Evolutionary conservation across 1,140 invertebrate genomes (phyloP).

Genomic region (Eupristina koningsbergeri): DNA sequence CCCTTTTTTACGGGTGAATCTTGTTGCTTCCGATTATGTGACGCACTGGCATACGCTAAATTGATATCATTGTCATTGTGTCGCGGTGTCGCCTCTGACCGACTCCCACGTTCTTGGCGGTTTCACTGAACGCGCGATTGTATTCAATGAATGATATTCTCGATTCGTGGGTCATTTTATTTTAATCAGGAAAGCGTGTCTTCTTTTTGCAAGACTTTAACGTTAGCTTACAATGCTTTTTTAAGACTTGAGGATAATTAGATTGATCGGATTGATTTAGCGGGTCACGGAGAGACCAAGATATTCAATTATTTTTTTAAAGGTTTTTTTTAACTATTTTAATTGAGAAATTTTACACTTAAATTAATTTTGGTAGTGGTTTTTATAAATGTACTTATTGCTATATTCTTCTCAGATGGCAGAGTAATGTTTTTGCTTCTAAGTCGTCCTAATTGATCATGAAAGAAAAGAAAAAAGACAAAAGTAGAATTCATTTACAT

Average conservation of each 20-base stretch:
- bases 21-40: no score
- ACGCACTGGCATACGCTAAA: no score
- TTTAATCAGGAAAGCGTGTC: neutral
- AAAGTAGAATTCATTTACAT: neutral
- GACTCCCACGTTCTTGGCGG: no score
- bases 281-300: no score
- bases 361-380: neutral
- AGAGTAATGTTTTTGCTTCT: no score
- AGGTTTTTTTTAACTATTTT: neutral
- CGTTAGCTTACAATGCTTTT: neutral
- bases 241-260: neutral
- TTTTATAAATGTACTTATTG: neutral
- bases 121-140: no score
- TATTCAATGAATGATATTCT: no score
- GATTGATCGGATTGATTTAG: neutral
- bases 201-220: neutral
- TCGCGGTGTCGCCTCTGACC: no score
- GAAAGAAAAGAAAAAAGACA: no score
- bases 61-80: no score
- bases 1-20: no score
- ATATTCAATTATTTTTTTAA: neutral
- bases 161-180: neutral
- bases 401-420: neutral
- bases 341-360: no score
- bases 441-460: neutral